Percentiles rank a stretch among this genome's conserved stretches.
phyloP scores from a whole-genome alignment of 2,888 invertebrate genomes.

The Ichneumoninae sp. region DNA sequence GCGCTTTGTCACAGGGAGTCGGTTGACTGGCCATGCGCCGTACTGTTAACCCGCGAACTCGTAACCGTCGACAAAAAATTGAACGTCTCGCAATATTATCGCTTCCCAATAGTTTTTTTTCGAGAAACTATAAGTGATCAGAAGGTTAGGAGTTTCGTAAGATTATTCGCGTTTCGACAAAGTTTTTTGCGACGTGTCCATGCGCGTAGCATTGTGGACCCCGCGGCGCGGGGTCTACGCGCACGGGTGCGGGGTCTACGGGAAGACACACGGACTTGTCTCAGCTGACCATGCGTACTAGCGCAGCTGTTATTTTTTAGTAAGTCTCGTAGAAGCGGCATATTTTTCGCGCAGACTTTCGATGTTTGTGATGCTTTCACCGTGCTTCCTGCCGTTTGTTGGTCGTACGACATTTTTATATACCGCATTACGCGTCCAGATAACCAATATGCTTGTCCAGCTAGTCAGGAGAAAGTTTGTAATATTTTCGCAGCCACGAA shows the following conservation, averaged over 20 bases:
- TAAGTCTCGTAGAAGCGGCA: background rate
- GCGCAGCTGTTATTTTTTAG: background rate
- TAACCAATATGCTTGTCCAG: background rate
- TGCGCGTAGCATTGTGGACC: background rate
- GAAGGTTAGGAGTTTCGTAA: background rate
- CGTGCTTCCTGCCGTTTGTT: background rate
- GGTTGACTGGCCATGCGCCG: background rate
- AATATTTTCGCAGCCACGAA: background rate
- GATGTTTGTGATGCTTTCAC: background rate
- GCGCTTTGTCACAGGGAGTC: background rate
- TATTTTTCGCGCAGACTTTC: background rate
- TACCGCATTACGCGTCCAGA: background rate
- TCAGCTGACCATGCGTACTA: background rate
- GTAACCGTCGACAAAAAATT: background rate
- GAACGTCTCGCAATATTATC: background rate
- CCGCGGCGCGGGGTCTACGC: background rate
- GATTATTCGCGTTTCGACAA: background rate
- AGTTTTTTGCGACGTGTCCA: background rate
- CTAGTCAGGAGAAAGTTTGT: background rate
- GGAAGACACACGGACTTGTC: background rate
- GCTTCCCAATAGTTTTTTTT: background rate
- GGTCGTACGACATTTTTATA: background rate
- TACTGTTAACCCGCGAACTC: background rate
- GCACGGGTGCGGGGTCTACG: background rate
- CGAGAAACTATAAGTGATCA: background rate